Conservation (phyloP, 2,888 invertebrate species). For the Stenolophus ochropezus region DNA sequence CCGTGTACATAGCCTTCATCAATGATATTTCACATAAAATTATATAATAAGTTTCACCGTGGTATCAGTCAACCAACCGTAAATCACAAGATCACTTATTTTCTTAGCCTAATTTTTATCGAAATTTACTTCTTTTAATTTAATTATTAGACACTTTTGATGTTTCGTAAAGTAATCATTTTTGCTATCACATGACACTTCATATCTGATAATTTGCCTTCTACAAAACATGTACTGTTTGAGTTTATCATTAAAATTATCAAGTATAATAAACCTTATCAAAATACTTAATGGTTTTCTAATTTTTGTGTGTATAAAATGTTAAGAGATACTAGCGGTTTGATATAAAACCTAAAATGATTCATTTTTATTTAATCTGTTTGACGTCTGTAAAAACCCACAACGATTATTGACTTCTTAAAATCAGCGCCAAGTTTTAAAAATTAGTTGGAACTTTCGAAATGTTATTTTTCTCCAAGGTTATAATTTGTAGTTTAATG, state of each 20-base stretch:
- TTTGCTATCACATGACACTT: constrained; percentile 3
- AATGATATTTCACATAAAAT: constrained; percentile 53
- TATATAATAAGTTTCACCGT: constrained; percentile 56
- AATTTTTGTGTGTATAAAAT: background rate
- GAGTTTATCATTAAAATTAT: constrained; percentile 28
- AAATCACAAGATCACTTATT: constrained; percentile 32
- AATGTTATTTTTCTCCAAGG: constrained; percentile 16
- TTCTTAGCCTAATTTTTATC: background rate
- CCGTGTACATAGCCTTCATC: constrained; percentile 55
- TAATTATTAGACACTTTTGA: background rate
- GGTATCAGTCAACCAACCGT: constrained; percentile 5
- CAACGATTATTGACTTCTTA: constrained; percentile 8
- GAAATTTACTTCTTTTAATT: background rate
- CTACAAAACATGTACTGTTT: too few species aligned
- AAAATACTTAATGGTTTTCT: too few species aligned
- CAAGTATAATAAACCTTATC: background rate
- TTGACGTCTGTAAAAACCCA: constrained; percentile 36
- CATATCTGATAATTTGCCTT: too few species aligned
- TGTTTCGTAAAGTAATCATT: background rate
- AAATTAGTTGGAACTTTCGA: background rate
- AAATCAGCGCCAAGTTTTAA: constrained; percentile 11
- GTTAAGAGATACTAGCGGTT: background rate
- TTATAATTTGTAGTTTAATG: background rate
- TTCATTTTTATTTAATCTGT: background rate
- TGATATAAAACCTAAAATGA: background rate